Percentiles rank a stretch among this genome's conserved stretches.
Conservation (phyloP, 2,797 vertebrate genomes). For the Acipenser transmontanus region DNA sequence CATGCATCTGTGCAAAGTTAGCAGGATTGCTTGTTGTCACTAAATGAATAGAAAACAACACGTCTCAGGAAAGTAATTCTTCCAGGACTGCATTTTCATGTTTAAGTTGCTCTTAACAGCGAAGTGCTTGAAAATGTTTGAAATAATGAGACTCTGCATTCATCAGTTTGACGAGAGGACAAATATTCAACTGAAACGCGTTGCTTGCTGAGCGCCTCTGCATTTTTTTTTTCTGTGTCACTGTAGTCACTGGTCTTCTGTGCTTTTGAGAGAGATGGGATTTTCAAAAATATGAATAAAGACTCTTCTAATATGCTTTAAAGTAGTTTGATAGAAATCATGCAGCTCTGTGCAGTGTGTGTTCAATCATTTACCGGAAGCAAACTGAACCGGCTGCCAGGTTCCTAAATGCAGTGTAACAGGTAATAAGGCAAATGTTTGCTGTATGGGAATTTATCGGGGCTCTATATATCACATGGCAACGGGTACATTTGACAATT, state of each 20-base stretch:
- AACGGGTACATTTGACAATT: too few species aligned
- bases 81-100: not conserved
- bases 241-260: not conserved
- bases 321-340: too few species aligned
- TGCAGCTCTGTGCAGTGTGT: too few species aligned
- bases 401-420: too few species aligned
- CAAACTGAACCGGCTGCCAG: too few species aligned
- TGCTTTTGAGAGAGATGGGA: not conserved
- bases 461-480: too few species aligned
- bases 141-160: conserved; percentile 1
- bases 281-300: not conserved
- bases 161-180: not conserved
- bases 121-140: not conserved
- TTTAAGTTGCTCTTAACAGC: conserved; percentile 10
- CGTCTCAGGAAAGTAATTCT: not conserved
- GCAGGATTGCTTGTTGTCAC: conserved; percentile 2
- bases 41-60: conserved; percentile 8
- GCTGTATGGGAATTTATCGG: too few species aligned
- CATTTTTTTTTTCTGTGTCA: not conserved
- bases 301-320: not conserved
- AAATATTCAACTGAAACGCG: not conserved
- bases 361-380: too few species aligned
- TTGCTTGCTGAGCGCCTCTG: not conserved
- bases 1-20: not conserved
- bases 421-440: too few species aligned